Conservation (phyloP, 30 jellyfish, hydroid and myxozoan genomes). For the Catostylus mosaicus region DNA sequence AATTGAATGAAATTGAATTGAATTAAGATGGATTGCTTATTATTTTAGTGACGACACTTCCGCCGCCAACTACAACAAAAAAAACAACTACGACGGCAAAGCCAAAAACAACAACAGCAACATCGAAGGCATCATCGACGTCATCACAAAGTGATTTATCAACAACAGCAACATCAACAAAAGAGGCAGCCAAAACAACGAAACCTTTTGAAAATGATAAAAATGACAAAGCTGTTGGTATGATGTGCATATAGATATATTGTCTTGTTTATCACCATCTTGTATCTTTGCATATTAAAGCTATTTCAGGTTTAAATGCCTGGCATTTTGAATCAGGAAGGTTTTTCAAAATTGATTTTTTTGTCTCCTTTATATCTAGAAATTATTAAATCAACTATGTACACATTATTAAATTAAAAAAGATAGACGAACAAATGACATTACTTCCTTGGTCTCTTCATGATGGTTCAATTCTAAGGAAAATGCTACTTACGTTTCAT, state of each 20-base stretch:
- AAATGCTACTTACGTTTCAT: too few species aligned
- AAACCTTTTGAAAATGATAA: background rate
- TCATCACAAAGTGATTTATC: background rate
- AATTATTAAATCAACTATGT: too few species aligned
- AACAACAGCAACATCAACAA: background rate
- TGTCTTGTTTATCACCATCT: background rate
- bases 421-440: too few species aligned
- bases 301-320: too few species aligned
- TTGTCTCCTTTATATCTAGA: too few species aligned
- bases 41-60: constrained; percentile 3
- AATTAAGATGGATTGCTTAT: background rate
- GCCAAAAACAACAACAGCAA: background rate
- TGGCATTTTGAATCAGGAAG: too few species aligned
- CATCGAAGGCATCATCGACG: background rate
- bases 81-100: background rate
- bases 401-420: too few species aligned
- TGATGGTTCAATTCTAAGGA: too few species aligned
- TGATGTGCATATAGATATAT: background rate
- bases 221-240: constrained; percentile 19
- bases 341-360: too few species aligned
- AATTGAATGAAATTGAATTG: too few species aligned
- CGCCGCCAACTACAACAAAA: background rate
- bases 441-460: too few species aligned
- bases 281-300: too few species aligned
- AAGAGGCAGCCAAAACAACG: background rate